Percentiles rank a stretch among this genome's conserved stretches.
Evolutionary conservation across 2,797 vertebrate species (phyloP).

Genomic region (Oreochromis mossambicus): DNA sequence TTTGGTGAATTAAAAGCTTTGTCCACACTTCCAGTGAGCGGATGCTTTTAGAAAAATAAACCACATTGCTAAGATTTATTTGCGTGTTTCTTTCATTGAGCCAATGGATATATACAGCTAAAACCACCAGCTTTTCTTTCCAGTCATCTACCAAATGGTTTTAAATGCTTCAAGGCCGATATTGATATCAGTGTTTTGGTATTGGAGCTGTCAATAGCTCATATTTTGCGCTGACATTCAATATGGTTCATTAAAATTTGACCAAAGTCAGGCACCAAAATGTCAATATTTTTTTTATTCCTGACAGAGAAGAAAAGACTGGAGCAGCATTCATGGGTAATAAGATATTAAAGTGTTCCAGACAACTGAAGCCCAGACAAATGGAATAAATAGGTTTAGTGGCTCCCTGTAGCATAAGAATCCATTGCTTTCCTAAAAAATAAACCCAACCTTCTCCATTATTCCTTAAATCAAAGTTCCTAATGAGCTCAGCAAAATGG

Average conservation of each 20-base stretch:
- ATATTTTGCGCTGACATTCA: slow-evolving; percentile 21
- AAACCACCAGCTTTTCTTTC: slow-evolving; percentile 14
- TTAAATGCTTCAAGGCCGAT: slow-evolving; percentile 29
- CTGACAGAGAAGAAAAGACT: not conserved
- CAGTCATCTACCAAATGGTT: slow-evolving; percentile 10
- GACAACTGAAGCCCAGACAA: slow-evolving; percentile 10
- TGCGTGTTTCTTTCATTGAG: not conserved
- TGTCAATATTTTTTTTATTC: slow-evolving; percentile 15
- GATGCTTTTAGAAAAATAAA: slow-evolving; percentile 8
- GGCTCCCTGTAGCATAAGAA: not conserved
- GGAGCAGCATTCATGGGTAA: not conserved
- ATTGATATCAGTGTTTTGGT: slow-evolving; percentile 19
- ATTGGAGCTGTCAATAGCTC: slow-evolving; percentile 11
- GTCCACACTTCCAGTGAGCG: not conserved
- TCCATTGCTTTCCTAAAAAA: not conserved
- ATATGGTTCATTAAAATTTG: slow-evolving; percentile 2
- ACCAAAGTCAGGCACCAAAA: slow-evolving; percentile 1
- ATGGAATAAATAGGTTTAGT: not conserved
- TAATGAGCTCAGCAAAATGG: not conserved
- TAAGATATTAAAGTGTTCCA: not conserved
- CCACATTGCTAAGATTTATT: not conserved
- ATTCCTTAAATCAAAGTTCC: not conserved
- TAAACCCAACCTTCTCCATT: not conserved
- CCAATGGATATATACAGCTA: slow-evolving; percentile 22
- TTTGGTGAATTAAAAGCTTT: slow-evolving; percentile 14